Evolutionary conservation across 2,888 invertebrate species (phyloP).

Genomic region (Scelioninae gen. 1): DNA sequence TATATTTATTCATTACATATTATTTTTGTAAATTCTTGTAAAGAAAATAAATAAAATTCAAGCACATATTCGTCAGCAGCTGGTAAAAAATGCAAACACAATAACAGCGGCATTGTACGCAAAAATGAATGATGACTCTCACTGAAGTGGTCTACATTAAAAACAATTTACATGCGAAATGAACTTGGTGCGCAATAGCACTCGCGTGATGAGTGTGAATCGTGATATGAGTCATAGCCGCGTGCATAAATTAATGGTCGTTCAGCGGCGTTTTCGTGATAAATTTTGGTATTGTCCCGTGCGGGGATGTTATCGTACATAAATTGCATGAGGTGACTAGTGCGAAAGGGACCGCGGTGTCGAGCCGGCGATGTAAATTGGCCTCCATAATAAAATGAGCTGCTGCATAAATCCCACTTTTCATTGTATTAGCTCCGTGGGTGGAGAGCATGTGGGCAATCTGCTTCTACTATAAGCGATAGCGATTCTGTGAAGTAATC

Average conservation of each 20-base stretch:
- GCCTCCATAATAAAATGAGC: slow-evolving; percentile 29
- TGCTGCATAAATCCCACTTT: slow-evolving; percentile 33
- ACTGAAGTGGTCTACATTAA: slow-evolving; percentile 18
- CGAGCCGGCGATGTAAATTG: slow-evolving; percentile 28
- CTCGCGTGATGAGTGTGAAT: slow-evolving; percentile 26
- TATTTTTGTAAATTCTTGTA: too few relatives aligned
- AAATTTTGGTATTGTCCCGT: slow-evolving; percentile 46
- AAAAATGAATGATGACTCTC: slow-evolving; percentile 1
- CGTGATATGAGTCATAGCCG: slow-evolving; percentile 23
- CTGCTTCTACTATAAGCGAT: slow-evolving; percentile 20
- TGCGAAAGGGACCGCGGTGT: slow-evolving; percentile 38
- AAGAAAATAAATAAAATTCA: too few relatives aligned
- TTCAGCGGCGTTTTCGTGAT: slow-evolving; percentile 38
- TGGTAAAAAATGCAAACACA: neutral
- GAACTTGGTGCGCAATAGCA: slow-evolving; percentile 8
- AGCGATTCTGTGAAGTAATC: slow-evolving; percentile 35
- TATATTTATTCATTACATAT: too few relatives aligned
- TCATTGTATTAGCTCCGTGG: slow-evolving; percentile 39
- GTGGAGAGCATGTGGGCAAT: slow-evolving; percentile 45
- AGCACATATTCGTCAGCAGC: too few relatives aligned
- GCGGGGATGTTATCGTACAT: slow-evolving; percentile 33
- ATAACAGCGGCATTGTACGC: neutral
- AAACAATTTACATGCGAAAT: slow-evolving; percentile 36
- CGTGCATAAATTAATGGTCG: slow-evolving; percentile 25
- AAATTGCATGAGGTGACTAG: slow-evolving; percentile 31